Conservation (phyloP, 2,113 vertebrate genomes). For the Hassar affinis region DNA sequence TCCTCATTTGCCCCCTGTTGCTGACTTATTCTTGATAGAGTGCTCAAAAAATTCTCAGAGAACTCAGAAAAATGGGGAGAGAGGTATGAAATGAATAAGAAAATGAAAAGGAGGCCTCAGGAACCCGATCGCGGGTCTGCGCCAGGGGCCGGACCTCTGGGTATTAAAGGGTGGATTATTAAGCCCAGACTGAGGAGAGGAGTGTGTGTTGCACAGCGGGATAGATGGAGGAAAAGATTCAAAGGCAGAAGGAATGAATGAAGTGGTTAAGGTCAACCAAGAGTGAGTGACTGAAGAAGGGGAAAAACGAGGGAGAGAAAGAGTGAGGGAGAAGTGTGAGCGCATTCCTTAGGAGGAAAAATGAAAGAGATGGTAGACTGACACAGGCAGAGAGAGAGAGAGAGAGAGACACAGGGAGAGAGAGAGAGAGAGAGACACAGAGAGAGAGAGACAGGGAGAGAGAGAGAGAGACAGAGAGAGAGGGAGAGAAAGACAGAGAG, state of each 20-base stretch:
- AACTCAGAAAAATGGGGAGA: constrained; percentile 16
- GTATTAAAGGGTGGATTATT: constrained; percentile 56
- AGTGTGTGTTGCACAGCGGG: constrained; percentile 45
- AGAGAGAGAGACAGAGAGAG: too few species aligned
- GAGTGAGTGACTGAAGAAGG: constrained; percentile 3
- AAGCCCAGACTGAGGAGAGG: constrained; percentile 49
- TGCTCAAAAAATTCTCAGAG: neutral
- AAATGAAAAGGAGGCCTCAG: constrained; percentile 38
- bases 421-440: too few species aligned
- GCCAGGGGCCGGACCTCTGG: constrained; percentile 44
- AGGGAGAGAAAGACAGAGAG: too few species aligned
- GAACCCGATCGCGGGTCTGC: constrained; percentile 49
- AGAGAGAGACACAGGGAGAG: too few species aligned
- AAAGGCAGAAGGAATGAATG: constrained; percentile 28
- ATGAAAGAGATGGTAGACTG: constrained; percentile 10
- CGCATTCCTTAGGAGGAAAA: constrained; percentile 17
- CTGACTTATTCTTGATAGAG: constrained; percentile 27
- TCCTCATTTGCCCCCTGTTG: constrained; percentile 28
- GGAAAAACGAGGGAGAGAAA: neutral
- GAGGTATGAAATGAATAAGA: constrained; percentile 27
- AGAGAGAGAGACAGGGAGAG: too few species aligned
- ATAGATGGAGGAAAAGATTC: constrained; percentile 20
- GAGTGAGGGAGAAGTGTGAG: constrained; percentile 11
- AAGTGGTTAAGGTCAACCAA: constrained; percentile 15
- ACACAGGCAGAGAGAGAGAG: too few species aligned